Evolutionary conservation across 2,888 invertebrate species (phyloP), one percentile per base, ranked within the genome.

Genomic region (Tineola bisselliella): DNA sequence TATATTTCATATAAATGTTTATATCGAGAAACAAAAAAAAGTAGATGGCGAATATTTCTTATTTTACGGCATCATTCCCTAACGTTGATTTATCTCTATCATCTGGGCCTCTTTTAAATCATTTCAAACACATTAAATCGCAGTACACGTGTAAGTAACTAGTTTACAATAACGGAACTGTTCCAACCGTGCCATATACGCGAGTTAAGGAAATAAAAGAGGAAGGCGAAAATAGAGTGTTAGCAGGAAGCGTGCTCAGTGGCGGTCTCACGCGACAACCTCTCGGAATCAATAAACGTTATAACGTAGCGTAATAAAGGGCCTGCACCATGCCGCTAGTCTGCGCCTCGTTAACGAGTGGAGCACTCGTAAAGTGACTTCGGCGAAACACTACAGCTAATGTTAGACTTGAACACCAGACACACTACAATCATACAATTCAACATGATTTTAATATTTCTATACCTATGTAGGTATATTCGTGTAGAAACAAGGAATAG

Each of bases 211-310:
- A 58, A 58, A 56, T 56, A 56, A 43, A 43, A 48, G 44, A 60
- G 61, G 38, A 38, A 33, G 52, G 54, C 44, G 71, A 79, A 86
- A 84, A 84, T 84, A 84, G 82, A 78, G 65, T 68, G 73, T 80
- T 84, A 76, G 70, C 73, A 75, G 72, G 83, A 84, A 84, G 70
- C 73, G 74, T 75, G 75, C 73, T 71, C 74, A 69, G 76, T 73
- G 80, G 81, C 77, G 77, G 81, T 75, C 77, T 43, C 25, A 38
- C 58, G 73, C 76, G 74, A 72, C 76, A 76, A 74, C 76, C 79
- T 86, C 86, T 76, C 69, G 74, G 86, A 86, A 86, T 77, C 82
- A 74, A 84, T 84, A 84, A 84, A 82, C 79, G 77, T 73, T 74
- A 74, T 71, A 72, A 68, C 69, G 71, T 72, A 68, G 71, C 69